Base-by-base conservation (phyloP, 1,140 invertebrate genomes). In the Gonioctena quinquepunctata region DNA sequence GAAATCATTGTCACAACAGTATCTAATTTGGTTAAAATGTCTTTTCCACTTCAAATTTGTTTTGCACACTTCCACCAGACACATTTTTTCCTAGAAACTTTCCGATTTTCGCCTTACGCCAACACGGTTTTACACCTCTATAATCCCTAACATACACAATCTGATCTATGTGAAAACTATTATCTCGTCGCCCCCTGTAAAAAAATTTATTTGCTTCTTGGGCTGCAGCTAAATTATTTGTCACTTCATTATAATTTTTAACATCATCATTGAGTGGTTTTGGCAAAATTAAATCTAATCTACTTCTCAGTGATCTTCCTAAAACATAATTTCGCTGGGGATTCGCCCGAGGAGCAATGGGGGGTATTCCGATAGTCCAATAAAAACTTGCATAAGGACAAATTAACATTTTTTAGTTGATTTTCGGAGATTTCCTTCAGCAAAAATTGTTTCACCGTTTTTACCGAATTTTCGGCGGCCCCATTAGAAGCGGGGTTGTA, bases 401-500 rank as follows among this genome's bases (percentile, higher is more conserved):
- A 26, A 60, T 60, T 23, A 11, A 54, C 16, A 54, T 54, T 13
- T 54, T 54, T 22, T 18, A 22, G 21, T 19, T 54, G 16, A 54
- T 54, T 19, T 54, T 22, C 16, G 18, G 50, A 54, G 11, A 54
- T 66, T 68, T 68, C 18, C 4, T 33, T 18, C 57, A 28, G 7
- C 21, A 16, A n/a, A 66, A 64, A 42, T 42, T 42, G 33, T 63
- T 81, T 80, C 18, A 73, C 65, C 11, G 72, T 75, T 69, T 81
- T 74, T 6, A 81, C 78, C 7, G 70, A 63, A 60, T 76, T 52
- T 74, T 83, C 81, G 8, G 77, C 76, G 66, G 78, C 79, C 0
- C 81, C 80, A 74, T 83, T 82, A 3, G 78, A 69, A 7, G 73
- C 57, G 19, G 79, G 82, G 50, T 80, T 73, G 65, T 81, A 82